phyloP scores from a whole-genome alignment of 2,797 vertebrate genomes.

The Erethizon dorsatum region DNA sequence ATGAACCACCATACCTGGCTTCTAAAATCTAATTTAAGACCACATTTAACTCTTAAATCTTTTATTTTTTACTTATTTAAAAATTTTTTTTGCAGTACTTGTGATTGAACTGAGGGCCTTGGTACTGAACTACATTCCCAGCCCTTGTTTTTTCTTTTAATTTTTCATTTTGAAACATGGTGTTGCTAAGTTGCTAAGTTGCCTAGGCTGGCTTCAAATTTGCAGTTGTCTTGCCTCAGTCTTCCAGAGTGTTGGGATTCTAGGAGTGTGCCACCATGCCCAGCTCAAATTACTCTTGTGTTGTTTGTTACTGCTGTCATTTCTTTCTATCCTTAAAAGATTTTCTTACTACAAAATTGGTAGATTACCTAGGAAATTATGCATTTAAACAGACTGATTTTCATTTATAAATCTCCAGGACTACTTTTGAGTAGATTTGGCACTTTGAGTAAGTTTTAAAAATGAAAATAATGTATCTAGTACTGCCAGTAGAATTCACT shows the following conservation, averaged over 20 bases:
- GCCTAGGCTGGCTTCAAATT: background rate
- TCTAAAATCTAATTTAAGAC: constrained; percentile 6
- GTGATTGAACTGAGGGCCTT: background rate
- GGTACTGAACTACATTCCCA: background rate
- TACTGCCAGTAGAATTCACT: background rate
- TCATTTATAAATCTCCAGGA: background rate
- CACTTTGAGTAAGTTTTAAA: background rate
- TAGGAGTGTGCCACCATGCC: background rate
- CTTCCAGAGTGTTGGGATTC: background rate
- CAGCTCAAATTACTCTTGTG: background rate
- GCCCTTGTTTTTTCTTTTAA: background rate
- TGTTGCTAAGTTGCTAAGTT: background rate
- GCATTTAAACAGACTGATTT: constrained; percentile 35
- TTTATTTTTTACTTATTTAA: background rate
- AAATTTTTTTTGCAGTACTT: background rate
- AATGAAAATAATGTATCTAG: background rate
- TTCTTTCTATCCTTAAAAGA: constrained; percentile 47
- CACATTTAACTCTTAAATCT: constrained; percentile 32
- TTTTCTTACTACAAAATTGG: constrained; percentile 21
- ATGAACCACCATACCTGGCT: background rate
- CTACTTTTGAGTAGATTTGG: background rate
- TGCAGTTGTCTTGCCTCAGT: background rate
- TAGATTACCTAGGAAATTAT: constrained; percentile 22
- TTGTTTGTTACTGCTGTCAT: constrained; percentile 34
- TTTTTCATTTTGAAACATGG: background rate